These are phyloP conservation scores for Drosophila subsilvestris DNA, from an alignment of 2,888 invertebrate genomes.

Conservation along the genomic window DNA sequence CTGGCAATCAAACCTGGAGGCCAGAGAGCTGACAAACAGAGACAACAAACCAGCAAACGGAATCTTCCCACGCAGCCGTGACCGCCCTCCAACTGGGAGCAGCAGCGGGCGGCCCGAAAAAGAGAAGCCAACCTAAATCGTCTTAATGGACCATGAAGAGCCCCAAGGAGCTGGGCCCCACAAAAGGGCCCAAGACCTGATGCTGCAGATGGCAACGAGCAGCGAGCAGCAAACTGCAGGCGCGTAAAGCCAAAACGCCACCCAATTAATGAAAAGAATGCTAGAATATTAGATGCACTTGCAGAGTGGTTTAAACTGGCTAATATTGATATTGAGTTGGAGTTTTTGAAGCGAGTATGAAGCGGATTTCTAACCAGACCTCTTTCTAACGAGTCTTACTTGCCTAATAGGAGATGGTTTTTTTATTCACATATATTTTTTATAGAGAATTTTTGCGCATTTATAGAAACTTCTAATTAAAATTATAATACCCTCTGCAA, in stretches of 20 bases:
- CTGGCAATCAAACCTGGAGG: slow-evolving; percentile 60
- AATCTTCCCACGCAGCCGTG: slow-evolving; percentile 69
- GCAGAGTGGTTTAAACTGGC: not conserved
- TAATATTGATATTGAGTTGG: not conserved
- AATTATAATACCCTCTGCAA: not conserved
- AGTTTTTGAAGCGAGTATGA: not conserved
- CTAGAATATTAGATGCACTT: not conserved
- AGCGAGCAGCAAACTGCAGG: slow-evolving; percentile 57
- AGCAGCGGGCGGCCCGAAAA: slow-evolving; percentile 35
- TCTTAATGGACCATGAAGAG: slow-evolving; percentile 79
- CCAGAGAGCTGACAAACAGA: slow-evolving; percentile 61
- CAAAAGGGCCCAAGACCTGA: slow-evolving; percentile 21
- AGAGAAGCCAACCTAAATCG: slow-evolving; percentile 67
- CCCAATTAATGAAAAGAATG: slow-evolving; percentile 64
- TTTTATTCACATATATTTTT: too few relatives aligned
- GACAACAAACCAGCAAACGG: slow-evolving; percentile 9
- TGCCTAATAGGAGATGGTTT: too few relatives aligned
- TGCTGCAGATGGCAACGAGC: slow-evolving; percentile 42
- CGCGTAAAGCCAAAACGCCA: slow-evolving; percentile 62
- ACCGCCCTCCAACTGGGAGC: slow-evolving; percentile 49
- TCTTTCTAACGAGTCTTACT: too few relatives aligned
- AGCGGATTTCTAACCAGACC: too few relatives aligned
- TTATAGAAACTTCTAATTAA: too few relatives aligned
- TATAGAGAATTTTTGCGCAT: too few relatives aligned
- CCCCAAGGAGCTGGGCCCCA: slow-evolving; percentile 23